Evolutionary conservation across 2,797 vertebrate species (phyloP).

Genomic region (Neostethus bicornis): DNA sequence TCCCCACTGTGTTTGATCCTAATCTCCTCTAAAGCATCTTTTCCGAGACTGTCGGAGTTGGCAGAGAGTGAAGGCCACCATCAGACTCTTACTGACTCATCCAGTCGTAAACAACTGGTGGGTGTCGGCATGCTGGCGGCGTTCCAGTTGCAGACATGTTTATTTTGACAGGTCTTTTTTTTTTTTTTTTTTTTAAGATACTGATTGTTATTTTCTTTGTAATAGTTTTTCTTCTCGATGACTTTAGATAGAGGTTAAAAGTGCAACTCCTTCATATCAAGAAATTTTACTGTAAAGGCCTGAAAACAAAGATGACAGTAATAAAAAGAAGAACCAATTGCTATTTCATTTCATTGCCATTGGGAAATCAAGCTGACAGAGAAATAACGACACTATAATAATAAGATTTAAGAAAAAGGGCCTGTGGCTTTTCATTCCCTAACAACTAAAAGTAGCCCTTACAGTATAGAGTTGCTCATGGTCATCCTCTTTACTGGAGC

Average conservation of each 20-base stretch:
- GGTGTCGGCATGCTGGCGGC: constrained; percentile 50
- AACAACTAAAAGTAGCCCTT: constrained; percentile 58
- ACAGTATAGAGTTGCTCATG: constrained; percentile 50
- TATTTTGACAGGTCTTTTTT: constrained; percentile 60
- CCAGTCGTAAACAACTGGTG: constrained; percentile 67
- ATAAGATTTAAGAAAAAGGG: constrained; percentile 81
- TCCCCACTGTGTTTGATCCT: constrained; percentile 44
- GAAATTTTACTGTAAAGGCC: constrained; percentile 76
- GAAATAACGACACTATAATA: constrained; percentile 82
- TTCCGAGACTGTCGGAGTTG: constrained; percentile 52
- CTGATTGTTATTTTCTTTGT: constrained; percentile 68
- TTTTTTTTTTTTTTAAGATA: constrained; percentile 60
- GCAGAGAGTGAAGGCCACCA: constrained; percentile 63
- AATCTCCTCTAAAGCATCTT: constrained; percentile 63
- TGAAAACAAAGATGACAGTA: constrained; percentile 82
- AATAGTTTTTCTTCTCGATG: constrained; percentile 67
- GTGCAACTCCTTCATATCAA: constrained; percentile 72
- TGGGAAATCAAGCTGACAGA: constrained; percentile 80
- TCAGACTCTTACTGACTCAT: constrained; percentile 60
- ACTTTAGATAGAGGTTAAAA: constrained; percentile 71
- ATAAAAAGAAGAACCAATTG: constrained; percentile 82
- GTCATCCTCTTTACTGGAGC: constrained; percentile 69
- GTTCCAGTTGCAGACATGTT: constrained; percentile 52
- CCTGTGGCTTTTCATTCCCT: constrained; percentile 75
- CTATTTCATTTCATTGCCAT: constrained; percentile 83